Evolutionary conservation across 2,888 invertebrate genomes (phyloP).

Genomic region (Luffia ferchaultella): DNA sequence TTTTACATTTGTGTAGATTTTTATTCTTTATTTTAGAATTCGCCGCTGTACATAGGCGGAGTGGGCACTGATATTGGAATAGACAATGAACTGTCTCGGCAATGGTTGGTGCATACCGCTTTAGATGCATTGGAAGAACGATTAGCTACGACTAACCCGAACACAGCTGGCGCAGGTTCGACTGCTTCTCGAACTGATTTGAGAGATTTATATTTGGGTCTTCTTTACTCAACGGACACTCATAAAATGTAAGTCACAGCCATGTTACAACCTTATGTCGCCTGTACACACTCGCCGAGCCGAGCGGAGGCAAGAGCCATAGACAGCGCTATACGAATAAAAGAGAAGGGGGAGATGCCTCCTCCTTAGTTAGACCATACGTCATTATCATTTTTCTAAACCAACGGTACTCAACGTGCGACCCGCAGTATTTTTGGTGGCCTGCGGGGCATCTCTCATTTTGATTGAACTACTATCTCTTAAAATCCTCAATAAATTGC

Average conservation of each 20-base stretch:
- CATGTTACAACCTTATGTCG: constrained; percentile 5
- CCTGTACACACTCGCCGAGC: too few species aligned
- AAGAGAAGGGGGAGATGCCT: too few species aligned
- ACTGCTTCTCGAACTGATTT: constrained; percentile 73
- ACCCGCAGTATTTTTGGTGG: too few species aligned
- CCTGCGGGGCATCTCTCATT: too few species aligned
- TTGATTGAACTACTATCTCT: too few species aligned
- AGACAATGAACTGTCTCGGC: constrained; percentile 86
- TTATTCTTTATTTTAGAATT: constrained; percentile 76
- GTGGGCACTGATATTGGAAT: constrained; percentile 68
- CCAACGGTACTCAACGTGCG: too few species aligned
- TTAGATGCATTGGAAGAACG: constrained; percentile 92
- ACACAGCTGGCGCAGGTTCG: constrained; percentile 60
- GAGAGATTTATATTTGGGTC: constrained; percentile 89
- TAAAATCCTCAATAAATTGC: too few species aligned
- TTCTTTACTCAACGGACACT: constrained; percentile 93
- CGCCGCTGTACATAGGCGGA: constrained; percentile 84
- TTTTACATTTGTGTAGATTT: not conserved
- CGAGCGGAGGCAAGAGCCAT: too few species aligned
- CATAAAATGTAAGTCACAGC: constrained; percentile 84
- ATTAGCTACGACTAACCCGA: constrained; percentile 51
- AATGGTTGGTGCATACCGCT: constrained; percentile 93
- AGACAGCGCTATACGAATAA: too few species aligned
- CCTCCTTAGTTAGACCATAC: too few species aligned
- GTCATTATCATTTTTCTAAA: too few species aligned